Base-by-base conservation (phyloP, 2,797 vertebrate genomes). In the Okamejei kenojei region DNA sequence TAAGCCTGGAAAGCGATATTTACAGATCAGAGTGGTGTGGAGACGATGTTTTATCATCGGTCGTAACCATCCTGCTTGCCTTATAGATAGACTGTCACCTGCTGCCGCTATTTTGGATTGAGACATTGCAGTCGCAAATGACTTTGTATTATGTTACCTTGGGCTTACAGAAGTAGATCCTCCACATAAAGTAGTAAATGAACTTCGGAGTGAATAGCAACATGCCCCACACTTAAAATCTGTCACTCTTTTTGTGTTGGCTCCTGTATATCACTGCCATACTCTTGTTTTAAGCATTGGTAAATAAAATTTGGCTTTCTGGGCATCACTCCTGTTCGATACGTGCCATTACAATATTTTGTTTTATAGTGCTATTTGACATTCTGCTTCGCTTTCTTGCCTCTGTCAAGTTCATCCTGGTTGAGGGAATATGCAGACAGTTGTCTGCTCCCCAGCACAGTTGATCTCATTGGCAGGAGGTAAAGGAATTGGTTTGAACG, bases 131-230 rank as follows among this genome's bases (percentile, higher is more conserved):
- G 94, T 95, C 94, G 94, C 94, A 93, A 93, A 93, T 93, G 95
- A 95, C 94, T 65, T 8, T 73, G 94, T 94, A 95, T 96, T 94
- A 26, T 90, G 86, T 96, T 96, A 94, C 96, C 94, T 68, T 74
- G 93, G 88, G 17, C 93, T 93, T 93, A 94, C 76, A 84, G 76
- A 93, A 82, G 91, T 94, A 95, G 96, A 93, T 78, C 26, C 94
- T 93, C 94, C 94, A 95, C 96, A 96, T 94, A 95, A 95, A 95
- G 95, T 95, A 95, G 94, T 96, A 95, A 95, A 96, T 96, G 95
- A 96, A 95, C 94, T 94, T 95, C 79, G 93, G 94, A 94, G 95
- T 95, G 95, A 96, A 96, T 96, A 95, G 95, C 96, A 95, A 94
- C 95, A 95, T 94, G 95, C 95, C 95, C 95, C 94, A 95, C 93